Conservation (phyloP, 2,888 invertebrate species). For the Polyommatus icarus region DNA sequence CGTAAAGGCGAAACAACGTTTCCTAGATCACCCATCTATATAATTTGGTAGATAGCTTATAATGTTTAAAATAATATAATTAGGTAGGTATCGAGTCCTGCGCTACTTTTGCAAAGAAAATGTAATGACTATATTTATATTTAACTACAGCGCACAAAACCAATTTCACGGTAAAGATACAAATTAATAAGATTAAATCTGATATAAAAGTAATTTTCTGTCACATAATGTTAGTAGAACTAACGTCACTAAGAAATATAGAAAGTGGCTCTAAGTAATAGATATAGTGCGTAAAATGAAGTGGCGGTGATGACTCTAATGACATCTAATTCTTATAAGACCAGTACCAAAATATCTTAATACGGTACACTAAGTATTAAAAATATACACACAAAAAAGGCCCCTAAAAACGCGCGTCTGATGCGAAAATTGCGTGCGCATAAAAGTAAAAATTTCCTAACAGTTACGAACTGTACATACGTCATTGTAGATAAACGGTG, state of each 20-base stretch:
- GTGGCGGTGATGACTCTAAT: neutral
- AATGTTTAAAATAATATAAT: too few species aligned
- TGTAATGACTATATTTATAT: neutral
- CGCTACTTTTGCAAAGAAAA: neutral
- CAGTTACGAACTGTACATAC: conserved; percentile 32
- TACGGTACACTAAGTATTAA: neutral
- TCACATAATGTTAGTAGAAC: neutral
- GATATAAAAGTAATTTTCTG: neutral
- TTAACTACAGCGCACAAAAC: neutral
- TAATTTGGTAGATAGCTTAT: too few species aligned
- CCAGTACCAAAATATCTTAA: conserved; percentile 13
- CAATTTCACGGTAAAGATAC: conserved; percentile 3
- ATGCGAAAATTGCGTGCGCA: conserved; percentile 22
- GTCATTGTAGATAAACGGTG: conserved; percentile 57
- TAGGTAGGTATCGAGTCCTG: too few species aligned
- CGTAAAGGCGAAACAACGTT: too few species aligned
- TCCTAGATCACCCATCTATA: too few species aligned
- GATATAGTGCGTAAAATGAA: conserved; percentile 22
- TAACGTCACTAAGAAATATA: neutral
- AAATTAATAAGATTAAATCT: neutral
- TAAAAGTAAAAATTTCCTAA: conserved; percentile 28
- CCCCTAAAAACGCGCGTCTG: neutral
- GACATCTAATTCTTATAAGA: neutral
- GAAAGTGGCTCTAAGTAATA: conserved; percentile 23
- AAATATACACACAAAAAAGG: neutral